Evolutionary conservation across 2,113 vertebrate species (phyloP), one percentile per base, ranked within the genome.

Genomic region (Apteryx mantelli): DNA sequence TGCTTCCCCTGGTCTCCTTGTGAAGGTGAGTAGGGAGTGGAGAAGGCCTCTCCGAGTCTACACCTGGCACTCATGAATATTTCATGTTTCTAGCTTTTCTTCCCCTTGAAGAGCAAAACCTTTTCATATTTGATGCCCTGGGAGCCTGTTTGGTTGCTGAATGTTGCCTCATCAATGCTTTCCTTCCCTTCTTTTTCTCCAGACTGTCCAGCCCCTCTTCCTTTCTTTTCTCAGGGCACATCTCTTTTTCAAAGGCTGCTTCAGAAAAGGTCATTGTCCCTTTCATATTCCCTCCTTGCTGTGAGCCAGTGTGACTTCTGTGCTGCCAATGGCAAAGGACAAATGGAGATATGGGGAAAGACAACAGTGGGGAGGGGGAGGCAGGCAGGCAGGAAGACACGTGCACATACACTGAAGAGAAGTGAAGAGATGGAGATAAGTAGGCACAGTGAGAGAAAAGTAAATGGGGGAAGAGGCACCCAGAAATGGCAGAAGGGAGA

Each of bases 261-360:
- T 96, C 61, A 87, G 91, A 91, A 98, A 98, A 97, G 97, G 96
- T 97, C 96, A 97, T 60, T 88, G 82, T 96, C 95, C 82, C 32
- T 96, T 98, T 97, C 84, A 96, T 91, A 95, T 92, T 63, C 16
- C 32, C 19, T 94, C 40, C 97, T 97, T 73, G 65, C 97, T 97
- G 97, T 92, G 97, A 97, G 80, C 88, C 94, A 95, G 88, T 4
- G 1, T 78, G 86, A 79, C 82, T 96, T 92, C 86, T 93, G 64
- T 71, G 89, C 91, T 93, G 93, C 86, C 76, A 79, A 1, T 78
- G 82, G 68, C 78, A 93, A 91, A 95, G 46, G 84, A 91, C 64
- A 96, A 94, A 91, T 1, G 7, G 58, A n/a, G 71, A 68, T 75
- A 84, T 24, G 52, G 52, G 85, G 58, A 95, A 82, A 92, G 71